phyloP scores from a whole-genome alignment of 2,888 invertebrate genomes.

The Neria commutata region DNA sequence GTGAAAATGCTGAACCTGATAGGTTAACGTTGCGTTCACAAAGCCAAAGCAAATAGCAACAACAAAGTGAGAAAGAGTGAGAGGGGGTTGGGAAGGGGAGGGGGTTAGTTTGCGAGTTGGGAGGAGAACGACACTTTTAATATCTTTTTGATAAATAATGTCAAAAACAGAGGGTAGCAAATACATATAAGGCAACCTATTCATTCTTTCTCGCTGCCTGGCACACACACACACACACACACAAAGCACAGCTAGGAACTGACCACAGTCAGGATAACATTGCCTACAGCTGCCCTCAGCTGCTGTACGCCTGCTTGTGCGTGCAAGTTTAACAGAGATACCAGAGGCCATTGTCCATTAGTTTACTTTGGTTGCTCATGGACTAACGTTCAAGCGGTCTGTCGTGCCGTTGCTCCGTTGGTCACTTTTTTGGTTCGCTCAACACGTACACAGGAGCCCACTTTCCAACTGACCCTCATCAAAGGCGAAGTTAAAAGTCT shows the following conservation, averaged over 20 bases:
- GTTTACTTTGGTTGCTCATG: no score
- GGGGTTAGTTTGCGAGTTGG: no score
- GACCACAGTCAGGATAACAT: neutral
- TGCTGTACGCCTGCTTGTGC: slow-evolving; percentile 6
- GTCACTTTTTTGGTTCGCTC: no score
- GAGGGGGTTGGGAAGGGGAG: no score
- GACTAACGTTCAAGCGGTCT: no score
- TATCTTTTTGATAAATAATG: slow-evolving; percentile 36
- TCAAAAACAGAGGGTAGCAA: slow-evolving; percentile 31
- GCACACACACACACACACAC: neutral
- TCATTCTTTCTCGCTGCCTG: no score
- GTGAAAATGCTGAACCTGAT: no score
- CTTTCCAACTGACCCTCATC: slow-evolving; percentile 40
- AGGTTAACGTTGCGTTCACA: no score
- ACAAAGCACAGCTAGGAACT: neutral
- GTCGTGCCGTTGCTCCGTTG: no score
- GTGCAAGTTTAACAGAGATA: no score
- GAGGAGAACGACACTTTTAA: slow-evolving; percentile 23
- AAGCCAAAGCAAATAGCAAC: neutral
- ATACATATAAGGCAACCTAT: neutral
- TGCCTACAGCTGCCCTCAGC: neutral
- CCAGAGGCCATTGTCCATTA: no score
- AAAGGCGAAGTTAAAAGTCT: slow-evolving; percentile 45
- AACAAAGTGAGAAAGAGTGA: neutral
- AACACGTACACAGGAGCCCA: no score